Conservation (phyloP, 1,140 invertebrate species). For the Drosophila azteca region DNA sequence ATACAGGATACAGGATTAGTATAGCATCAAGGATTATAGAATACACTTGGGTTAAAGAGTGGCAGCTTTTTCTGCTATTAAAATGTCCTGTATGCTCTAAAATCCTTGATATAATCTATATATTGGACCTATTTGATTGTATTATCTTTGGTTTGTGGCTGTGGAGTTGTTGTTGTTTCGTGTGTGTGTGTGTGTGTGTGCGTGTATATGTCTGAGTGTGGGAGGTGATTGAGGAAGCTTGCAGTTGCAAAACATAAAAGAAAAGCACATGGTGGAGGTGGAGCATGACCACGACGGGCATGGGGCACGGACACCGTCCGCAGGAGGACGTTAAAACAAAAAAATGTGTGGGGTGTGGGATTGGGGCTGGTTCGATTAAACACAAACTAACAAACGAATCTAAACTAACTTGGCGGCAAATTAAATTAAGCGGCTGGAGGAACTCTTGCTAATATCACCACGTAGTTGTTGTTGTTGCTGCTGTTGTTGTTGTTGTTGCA, state of each 20-base stretch:
- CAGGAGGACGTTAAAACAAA: too few species aligned
- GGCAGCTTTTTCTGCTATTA: too few species aligned
- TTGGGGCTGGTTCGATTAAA: too few species aligned
- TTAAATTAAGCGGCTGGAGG: conserved; percentile 79
- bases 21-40: too few species aligned
- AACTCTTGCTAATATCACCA: conserved; percentile 78
- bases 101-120: not conserved
- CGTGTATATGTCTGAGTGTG: conserved; percentile 3
- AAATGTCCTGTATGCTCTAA: too few species aligned
- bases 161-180: not conserved
- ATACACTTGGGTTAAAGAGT: too few species aligned
- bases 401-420: conserved; percentile 80
- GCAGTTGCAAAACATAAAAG: conserved; percentile 21
- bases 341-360: not conserved
- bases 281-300: not conserved
- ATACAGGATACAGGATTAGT: too few species aligned
- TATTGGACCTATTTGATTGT: conserved; percentile 21
- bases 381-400: conserved; percentile 65
- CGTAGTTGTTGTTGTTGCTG: conserved; percentile 69
- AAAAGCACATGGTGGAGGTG: conserved; percentile 18
- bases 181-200: conserved; percentile 1
- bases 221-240: conserved; percentile 37
- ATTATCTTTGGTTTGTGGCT: conserved; percentile 1
- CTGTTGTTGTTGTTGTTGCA: conserved; percentile 41
- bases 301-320: conserved; percentile 4